These are phyloP conservation scores for Petrolisthes manimaculis DNA, from an alignment of 2,888 invertebrate genomes.

Conservation along the genomic window DNA sequence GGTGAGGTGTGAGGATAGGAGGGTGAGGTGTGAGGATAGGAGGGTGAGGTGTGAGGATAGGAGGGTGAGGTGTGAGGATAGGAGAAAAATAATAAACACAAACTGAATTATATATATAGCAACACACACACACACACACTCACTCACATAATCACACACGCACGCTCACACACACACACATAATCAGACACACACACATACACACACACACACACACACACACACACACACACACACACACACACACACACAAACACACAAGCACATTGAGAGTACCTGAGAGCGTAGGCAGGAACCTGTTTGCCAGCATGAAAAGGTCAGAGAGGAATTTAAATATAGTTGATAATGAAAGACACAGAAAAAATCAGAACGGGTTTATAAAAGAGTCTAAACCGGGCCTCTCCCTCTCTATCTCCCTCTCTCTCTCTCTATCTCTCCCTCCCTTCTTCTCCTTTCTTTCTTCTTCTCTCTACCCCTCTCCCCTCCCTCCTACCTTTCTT, in stretches of 20 bases:
- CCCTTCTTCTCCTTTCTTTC: not conserved
- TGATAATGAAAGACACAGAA: slow-evolving; percentile 50
- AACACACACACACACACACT: too few relatives aligned
- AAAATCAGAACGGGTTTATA: slow-evolving; percentile 49
- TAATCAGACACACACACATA: too few relatives aligned
- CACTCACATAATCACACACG: not conserved
- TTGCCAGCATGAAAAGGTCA: slow-evolving; percentile 46
- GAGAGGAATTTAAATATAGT: slow-evolving; percentile 52
- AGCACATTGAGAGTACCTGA: not conserved
- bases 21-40: not conserved
- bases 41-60: not conserved
- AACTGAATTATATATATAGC: too few relatives aligned
- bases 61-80: not conserved
- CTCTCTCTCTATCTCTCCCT: not conserved
- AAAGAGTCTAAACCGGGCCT: slow-evolving; percentile 29
- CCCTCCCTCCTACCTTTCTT: not conserved
- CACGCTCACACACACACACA: not conserved
- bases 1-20: not conserved
- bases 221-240: slow-evolving; percentile 37
- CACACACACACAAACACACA: slow-evolving; percentile 38
- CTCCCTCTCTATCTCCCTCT: not conserved
- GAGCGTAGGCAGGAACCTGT: slow-evolving; percentile 24
- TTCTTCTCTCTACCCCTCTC: not conserved
- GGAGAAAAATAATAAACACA: not conserved
- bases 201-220: slow-evolving; percentile 34